These are phyloP conservation scores for Eupithecia tripunctaria DNA, from an alignment of 2,888 invertebrate genomes.

Conservation along the genomic window DNA sequence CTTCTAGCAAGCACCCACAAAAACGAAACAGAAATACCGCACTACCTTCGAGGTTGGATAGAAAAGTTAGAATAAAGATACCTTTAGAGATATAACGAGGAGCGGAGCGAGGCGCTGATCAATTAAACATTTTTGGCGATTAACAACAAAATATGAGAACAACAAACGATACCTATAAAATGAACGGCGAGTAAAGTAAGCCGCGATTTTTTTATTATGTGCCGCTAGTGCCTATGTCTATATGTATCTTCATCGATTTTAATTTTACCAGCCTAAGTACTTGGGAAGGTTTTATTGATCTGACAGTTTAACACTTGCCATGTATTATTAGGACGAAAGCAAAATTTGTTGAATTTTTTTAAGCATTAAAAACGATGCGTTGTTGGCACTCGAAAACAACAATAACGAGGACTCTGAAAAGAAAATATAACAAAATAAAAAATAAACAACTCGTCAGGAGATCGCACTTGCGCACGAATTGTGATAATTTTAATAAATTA, in stretches of 20 bases:
- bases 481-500: constrained; percentile 58
- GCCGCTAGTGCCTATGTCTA: background rate
- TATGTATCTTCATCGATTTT: background rate
- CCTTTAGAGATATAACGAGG: no score
- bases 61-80: no score
- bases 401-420: background rate
- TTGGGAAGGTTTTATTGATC: background rate
- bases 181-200: no score
- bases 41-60: no score
- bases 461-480: constrained; percentile 49
- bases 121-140: no score
- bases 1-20: no score
- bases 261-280: background rate
- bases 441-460: constrained; percentile 40
- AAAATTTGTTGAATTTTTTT: background rate
- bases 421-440: constrained; percentile 17
- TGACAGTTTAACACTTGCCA: background rate
- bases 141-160: no score
- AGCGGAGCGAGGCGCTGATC: no score
- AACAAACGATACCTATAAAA: no score
- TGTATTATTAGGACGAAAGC: background rate
- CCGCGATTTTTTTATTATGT: no score
- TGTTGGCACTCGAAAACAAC: background rate
- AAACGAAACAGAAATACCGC: no score
- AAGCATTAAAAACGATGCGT: background rate